Conservation (phyloP, 2,888 invertebrate genomes). For the Callinectes sapidus region DNA sequence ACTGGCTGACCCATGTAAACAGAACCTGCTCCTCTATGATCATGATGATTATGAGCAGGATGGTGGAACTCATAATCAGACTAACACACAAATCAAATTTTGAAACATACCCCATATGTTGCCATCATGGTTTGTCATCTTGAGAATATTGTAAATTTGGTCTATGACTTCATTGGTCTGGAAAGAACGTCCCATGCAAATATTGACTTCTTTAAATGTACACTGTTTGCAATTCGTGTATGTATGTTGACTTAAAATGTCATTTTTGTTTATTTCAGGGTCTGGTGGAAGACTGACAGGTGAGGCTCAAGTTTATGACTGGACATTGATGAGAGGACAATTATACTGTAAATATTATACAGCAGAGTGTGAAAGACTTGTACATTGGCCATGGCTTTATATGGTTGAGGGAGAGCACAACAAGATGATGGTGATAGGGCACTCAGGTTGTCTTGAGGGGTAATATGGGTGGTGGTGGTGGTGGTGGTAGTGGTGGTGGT, state of each 20-base stretch:
- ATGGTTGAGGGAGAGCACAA: neutral
- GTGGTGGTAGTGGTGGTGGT: too few species aligned
- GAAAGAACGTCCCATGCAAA: neutral
- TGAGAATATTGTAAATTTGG: neutral
- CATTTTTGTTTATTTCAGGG: constrained; percentile 42
- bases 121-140: neutral
- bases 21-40: neutral
- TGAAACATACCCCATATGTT: neutral
- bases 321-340: neutral
- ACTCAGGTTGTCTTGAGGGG: neutral
- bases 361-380: neutral
- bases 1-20: neutral
- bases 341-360: constrained; percentile 12
- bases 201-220: neutral
- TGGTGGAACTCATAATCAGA: neutral
- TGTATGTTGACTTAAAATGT: neutral
- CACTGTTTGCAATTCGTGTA: neutral
- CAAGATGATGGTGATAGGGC: neutral
- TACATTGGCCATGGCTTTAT: neutral
- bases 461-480: neutral
- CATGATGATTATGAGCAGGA: neutral
- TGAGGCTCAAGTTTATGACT: constrained; percentile 37
- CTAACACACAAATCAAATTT: neutral
- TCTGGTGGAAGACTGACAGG: constrained; percentile 53
- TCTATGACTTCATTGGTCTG: neutral